Percentiles rank a stretch among this genome's conserved stretches.
phyloP scores from a whole-genome alignment of 2,888 invertebrate genomes.

The Morpho deidamia region DNA sequence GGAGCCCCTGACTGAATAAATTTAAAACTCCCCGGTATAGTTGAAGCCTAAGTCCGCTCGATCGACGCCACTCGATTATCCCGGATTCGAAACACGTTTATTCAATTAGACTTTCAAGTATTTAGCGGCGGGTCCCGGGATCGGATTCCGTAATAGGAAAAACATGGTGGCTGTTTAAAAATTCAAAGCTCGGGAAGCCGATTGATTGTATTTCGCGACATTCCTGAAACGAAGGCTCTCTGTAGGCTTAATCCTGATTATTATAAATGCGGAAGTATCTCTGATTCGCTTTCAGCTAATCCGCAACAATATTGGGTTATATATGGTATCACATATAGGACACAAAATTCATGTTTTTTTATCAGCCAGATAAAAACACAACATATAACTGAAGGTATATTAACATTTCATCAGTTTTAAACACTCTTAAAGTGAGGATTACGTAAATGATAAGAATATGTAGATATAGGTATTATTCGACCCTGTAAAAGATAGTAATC shows the following conservation, averaged over 20 bases:
- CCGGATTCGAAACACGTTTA: constrained; percentile 55
- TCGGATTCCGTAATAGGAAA: constrained; percentile 18
- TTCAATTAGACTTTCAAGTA: constrained; percentile 60
- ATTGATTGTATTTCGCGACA: constrained; percentile 2
- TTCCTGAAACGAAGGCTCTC: not conserved
- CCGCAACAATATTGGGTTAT: too few relatives aligned
- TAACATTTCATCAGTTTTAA: too few relatives aligned
- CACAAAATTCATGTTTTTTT: too few relatives aligned
- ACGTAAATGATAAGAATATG: too few relatives aligned
- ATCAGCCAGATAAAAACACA: too few relatives aligned
- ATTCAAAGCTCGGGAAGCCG: constrained; percentile 12
- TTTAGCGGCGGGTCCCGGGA: constrained; percentile 38
- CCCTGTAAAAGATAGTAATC: too few relatives aligned
- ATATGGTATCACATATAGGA: too few relatives aligned
- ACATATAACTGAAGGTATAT: too few relatives aligned
- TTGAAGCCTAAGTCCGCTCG: constrained; percentile 28
- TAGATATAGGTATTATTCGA: too few relatives aligned
- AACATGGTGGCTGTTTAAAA: constrained; percentile 26
- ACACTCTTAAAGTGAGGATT: too few relatives aligned
- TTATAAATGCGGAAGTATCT: not conserved
- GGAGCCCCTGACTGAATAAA: constrained; percentile 12
- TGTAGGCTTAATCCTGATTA: not conserved
- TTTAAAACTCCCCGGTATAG: constrained; percentile 22
- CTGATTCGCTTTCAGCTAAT: not conserved
- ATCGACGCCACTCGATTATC: constrained; percentile 45